Percentiles rank a stretch among this genome's conserved stretches.
Conservation (phyloP, 2,113 vertebrate genomes). For the Aegithalos caudatus region DNA sequence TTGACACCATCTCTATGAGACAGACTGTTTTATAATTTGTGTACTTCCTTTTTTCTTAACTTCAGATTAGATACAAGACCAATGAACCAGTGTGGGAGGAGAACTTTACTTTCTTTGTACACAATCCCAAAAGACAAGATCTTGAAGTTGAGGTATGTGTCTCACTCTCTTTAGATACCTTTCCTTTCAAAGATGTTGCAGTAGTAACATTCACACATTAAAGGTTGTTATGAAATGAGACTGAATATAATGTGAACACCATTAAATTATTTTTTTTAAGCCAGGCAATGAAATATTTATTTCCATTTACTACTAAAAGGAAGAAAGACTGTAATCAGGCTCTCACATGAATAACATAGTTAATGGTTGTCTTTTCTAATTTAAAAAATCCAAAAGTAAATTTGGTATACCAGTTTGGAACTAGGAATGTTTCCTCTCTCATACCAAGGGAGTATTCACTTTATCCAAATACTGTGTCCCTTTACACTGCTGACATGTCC, state of each 20-base stretch:
- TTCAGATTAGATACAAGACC: conserved; percentile 90
- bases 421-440: background rate
- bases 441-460: background rate
- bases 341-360: background rate
- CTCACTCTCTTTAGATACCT: background rate
- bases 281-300: background rate
- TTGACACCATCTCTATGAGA: background rate
- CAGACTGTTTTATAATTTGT: background rate
- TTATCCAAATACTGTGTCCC: background rate
- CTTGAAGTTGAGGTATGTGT: conserved; percentile 88
- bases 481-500: background rate
- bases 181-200: background rate
- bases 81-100: conserved; percentile 96
- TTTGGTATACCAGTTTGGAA: background rate
- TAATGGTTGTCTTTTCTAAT: background rate
- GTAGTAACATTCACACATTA: background rate
- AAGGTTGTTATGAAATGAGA: background rate
- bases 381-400: background rate
- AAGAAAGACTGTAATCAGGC: background rate
- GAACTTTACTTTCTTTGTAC: conserved; percentile 90
- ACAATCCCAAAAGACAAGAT: conserved; percentile 90
- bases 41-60: background rate
- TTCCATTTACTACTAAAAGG: background rate
- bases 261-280: background rate
- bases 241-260: background rate